Evolutionary conservation across 2,113 vertebrate genomes (phyloP), one percentile per base, ranked within the genome.

Genomic region (Nycticorax nycticorax): DNA sequence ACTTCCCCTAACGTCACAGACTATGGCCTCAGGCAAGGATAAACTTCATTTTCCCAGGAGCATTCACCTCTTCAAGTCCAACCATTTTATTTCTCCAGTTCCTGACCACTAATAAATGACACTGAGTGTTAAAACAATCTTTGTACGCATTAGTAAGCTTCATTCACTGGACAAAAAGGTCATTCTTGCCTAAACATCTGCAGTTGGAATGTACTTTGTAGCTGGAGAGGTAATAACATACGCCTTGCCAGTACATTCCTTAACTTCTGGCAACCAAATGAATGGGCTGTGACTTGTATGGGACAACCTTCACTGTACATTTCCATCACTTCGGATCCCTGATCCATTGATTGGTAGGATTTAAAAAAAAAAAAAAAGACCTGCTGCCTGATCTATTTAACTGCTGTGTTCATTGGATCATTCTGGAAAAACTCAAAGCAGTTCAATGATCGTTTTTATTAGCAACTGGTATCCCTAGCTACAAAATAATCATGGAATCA

Each of bases 241-340:
- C 3, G 26, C 64, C 47, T 75, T 87, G 84, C 93, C 94, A 96
- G 83, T 35, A 87, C 89, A 89, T 94, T 93, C 89, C 89, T 96
- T 33, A 59, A 47, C 60, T 91, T 81, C 26, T 92, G 94, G 89
- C 21, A 95, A 32, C 12, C 41, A 63, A 89, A 73, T 59, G 56
- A 88, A 86, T 84, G 72, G 53, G 59, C 50, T 78, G 86, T 86
- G 73, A 55, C 76, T 71, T 52, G 68, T 71, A 20, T 15, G 56
- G 83, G 83, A 81, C 86, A 78, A 68, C 23, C 26, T 81, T 43
- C 64, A 14, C 57, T 4, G 6, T 41, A 33, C 10, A 41, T 73
- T 93, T 84, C 72, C 83, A 71, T 77, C 0, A 0, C 26, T 85
- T 71, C 19, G 72, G 47, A 86, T 81, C 43, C 69, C 52, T 12